These are phyloP conservation scores for Acanthaster planci DNA, from an alignment of 35 echinoderm and acorn worm genomes.

Conservation along the genomic window DNA sequence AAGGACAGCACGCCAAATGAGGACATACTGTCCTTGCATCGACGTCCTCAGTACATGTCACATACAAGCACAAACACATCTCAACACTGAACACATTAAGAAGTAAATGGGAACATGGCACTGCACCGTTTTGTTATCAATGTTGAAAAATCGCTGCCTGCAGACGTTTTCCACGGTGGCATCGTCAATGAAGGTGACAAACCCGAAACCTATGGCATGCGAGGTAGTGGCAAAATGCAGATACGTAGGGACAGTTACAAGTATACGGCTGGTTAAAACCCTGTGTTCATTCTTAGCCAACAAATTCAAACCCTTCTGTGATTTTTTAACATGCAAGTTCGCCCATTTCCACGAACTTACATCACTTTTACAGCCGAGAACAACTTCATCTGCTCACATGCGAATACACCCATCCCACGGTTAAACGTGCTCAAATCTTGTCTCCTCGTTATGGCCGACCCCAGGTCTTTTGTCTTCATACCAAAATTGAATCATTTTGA, in stretches of 20 bases:
- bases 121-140: conserved; percentile 67
- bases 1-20: too few relatives aligned
- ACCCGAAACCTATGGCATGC: conserved; percentile 66
- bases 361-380: too few relatives aligned
- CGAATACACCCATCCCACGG: too few relatives aligned
- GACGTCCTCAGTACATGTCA: background rate
- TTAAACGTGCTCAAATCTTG: too few relatives aligned
- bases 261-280: background rate
- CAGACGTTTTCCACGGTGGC: conserved; percentile 38
- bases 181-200: conserved; percentile 58
- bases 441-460: too few relatives aligned
- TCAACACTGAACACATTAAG: conserved; percentile 11
- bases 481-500: too few relatives aligned
- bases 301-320: too few relatives aligned
- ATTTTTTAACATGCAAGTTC: too few relatives aligned
- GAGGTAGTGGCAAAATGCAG: conserved; percentile 12
- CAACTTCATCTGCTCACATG: too few relatives aligned
- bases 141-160: conserved; percentile 35
- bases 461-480: too few relatives aligned
- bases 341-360: too few relatives aligned
- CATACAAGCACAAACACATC: background rate
- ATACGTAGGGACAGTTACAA: conserved; percentile 14
- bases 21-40: background rate
- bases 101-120: conserved; percentile 42
- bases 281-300: background rate